Evolutionary conservation across 2,888 invertebrate species (phyloP), one percentile per base, ranked within the genome.

Genomic region (Troides aeacus): DNA sequence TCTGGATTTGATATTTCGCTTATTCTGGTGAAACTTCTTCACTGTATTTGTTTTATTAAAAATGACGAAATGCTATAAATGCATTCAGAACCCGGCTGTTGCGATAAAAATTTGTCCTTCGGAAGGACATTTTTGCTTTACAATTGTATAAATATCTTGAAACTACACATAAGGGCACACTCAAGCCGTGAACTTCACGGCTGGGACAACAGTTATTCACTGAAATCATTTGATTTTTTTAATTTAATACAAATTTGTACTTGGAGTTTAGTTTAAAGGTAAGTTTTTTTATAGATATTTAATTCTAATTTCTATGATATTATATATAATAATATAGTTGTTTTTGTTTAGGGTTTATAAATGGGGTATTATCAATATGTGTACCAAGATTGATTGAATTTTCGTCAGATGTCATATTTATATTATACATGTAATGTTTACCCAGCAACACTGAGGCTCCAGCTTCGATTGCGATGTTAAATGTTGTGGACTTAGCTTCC

Each of bases 131-230:
- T 66, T 63, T 62, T 30, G 39, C 36, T 39, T 10, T n/a, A 12
- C 24, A n/a, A 39, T 36, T 24, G 53, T 5, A 66, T 66, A 66
- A 62, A 66, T 62, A 66, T 36, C 56, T 24, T 23, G 7, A 23
- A 66, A 30, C 4, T 3, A 5, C 15, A n/a, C 8, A 42, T 2
- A n/a, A 10, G 8, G 24, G 30, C 17, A 66, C 56, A 66, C 56
- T 66, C 56, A 66, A 66, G 66, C 62, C 66, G 62, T 62, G 62
- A 62, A 21, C 18, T 56, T 66, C 66, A 62, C 62, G 66, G 66
- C 62, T 66, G 56, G 61, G 53, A 66, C 7, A 53, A 61, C n/a
- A 23, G 23, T 58, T 58, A 6, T 12, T 23, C 23, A 30, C 18
- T 30, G 6, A 58, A 53, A 53, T 53, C 15, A 53, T 15, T 53